Evolutionary conservation across 2,888 invertebrate genomes (phyloP).

Genomic region (Nephrocerus scutellatus): DNA sequence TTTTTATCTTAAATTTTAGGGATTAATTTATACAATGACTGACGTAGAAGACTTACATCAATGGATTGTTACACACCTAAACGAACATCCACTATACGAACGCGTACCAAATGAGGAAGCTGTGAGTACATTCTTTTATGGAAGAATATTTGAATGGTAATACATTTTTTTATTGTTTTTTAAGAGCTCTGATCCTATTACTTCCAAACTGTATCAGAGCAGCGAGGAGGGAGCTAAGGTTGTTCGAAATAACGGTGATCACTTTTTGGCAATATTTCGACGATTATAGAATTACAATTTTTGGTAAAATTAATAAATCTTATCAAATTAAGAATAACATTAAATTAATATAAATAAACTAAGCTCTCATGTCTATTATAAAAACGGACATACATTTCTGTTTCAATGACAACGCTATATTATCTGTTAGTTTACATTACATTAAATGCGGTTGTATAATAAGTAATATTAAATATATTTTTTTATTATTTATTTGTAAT

Average conservation of each 20-base stretch:
- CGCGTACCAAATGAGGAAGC: constrained; percentile 65
- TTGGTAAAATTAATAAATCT: too few species aligned
- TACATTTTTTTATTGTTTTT: constrained; percentile 7
- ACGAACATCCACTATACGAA: constrained; percentile 83
- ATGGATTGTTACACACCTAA: constrained; percentile 94
- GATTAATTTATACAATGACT: constrained; percentile 90
- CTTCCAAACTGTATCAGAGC: constrained; percentile 83
- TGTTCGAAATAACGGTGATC: constrained; percentile 86
- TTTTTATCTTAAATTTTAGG: constrained; percentile 52
- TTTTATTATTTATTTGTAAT: too few species aligned
- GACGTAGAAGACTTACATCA: constrained; percentile 95
- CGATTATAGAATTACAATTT: constrained; percentile 52
- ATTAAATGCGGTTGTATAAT: too few species aligned
- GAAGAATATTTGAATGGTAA: neutral
- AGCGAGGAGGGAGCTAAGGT: constrained; percentile 99
- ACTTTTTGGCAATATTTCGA: constrained; percentile 84
- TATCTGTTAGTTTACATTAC: too few species aligned
- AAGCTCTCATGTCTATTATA: too few species aligned
- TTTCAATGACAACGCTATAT: too few species aligned
- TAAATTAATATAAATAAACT: too few species aligned
- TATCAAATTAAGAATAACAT: too few species aligned
- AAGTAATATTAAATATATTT: too few species aligned
- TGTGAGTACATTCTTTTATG: constrained; percentile 50
- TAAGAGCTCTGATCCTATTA: constrained; percentile 72
- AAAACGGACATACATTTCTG: too few species aligned